These are phyloP conservation scores for Pseudorasbora parva DNA, from an alignment of 2,113 vertebrate species.

Conservation along the genomic window DNA sequence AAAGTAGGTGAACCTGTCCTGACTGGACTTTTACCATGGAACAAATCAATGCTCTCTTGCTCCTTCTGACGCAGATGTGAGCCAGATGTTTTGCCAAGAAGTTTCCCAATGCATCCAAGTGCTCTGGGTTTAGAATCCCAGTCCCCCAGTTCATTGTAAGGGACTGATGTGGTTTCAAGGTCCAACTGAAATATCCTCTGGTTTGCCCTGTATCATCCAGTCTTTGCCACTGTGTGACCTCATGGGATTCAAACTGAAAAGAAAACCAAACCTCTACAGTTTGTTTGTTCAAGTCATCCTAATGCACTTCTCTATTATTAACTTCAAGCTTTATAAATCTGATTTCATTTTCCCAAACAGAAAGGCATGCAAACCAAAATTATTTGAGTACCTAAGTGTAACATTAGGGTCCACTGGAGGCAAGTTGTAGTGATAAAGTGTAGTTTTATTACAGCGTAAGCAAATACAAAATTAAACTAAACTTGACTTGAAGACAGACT, in stretches of 20 bases:
- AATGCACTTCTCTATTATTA: conserved; percentile 1
- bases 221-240: conserved; percentile 24
- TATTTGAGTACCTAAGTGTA: background rate
- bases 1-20: conserved; percentile 54
- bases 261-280: background rate
- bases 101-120: conserved; percentile 36
- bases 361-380: conserved; percentile 19
- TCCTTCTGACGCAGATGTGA: conserved; percentile 40
- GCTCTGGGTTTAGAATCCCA: conserved; percentile 20
- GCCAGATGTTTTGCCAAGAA: conserved; percentile 57
- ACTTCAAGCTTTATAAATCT: conserved; percentile 5
- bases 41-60: conserved; percentile 9
- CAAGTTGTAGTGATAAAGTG: too few species aligned
- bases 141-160: conserved; percentile 15
- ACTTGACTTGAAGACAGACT: too few species aligned
- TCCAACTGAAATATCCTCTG: conserved; percentile 14
- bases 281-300: conserved; percentile 26
- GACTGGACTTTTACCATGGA: conserved; percentile 23
- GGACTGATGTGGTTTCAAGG: conserved; percentile 21
- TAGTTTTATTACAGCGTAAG: too few species aligned
- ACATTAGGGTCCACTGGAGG: too few species aligned
- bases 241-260: background rate
- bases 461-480: too few species aligned
- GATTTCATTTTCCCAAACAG: conserved; percentile 49
- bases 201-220: background rate